Base-by-base conservation (phyloP, 92 coral and sea anemone species). In the Palythoa heliodiscus region DNA sequence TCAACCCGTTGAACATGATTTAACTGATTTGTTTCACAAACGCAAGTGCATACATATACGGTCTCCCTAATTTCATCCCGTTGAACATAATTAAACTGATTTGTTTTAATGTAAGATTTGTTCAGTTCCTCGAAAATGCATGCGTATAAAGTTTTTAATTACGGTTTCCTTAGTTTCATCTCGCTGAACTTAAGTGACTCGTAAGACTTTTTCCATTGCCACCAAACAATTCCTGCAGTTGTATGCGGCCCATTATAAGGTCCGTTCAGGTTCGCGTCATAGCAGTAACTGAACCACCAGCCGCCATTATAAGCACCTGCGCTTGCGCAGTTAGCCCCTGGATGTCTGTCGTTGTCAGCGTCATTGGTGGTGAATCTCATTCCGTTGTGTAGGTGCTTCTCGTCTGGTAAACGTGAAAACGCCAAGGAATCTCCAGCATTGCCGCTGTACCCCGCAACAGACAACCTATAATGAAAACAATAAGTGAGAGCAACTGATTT, bases 261-360 rank as follows among this genome's bases (percentile, higher is more conserved):
- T 14, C 92, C 92, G 35, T 89, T 89, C 22, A 89, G 73, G 38
- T 89, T 64, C 25, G 92, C 71, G 68, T 86, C 87, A 70, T 89
- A 89, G 19, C 92, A 89, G 7, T 20, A 58, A 64, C 75, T 82
- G 43, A 75, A 89, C 92, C 92, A 89, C 92, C 92, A 89, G 3
- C 80, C 90, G 8, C 90, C 92, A 1, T 55, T 57, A 10, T 10
- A 47, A 4, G 43, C 3, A 64, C 17, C 71, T 25, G 0, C 69
- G 9, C 7, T 43, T 63, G 92, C 92, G 79, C 92, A 89, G 12
- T 25, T 64, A 12, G 54, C 48, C 1, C 47, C 16, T 1, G 24
- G 17, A 50, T 77, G 70, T 15, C 55, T 39, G 52, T 89, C 92
- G 83, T 89, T 75, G 40, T 89, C 89, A 14, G 64, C 29, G 48